Conservation (phyloP, 2,888 invertebrate genomes). For the Epinotia nisella region DNA sequence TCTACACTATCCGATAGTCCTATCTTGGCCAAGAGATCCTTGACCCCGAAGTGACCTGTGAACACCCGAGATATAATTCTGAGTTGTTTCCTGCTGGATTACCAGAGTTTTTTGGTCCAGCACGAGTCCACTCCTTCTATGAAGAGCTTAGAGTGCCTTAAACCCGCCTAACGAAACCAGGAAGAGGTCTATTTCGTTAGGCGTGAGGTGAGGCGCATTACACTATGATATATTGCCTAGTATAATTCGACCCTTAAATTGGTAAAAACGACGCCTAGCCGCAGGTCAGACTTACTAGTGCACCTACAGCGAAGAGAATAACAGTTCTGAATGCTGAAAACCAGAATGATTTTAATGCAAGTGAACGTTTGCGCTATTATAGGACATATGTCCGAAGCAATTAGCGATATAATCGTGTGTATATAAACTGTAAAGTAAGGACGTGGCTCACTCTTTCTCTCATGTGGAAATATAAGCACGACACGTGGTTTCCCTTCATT, state of each 20-base stretch:
- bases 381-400: not conserved
- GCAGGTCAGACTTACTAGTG: not conserved
- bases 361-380: not conserved
- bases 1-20: no score
- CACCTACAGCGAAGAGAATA: not conserved
- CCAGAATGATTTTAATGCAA: not conserved
- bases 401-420: not conserved
- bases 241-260: not conserved
- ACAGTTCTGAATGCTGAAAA: not conserved
- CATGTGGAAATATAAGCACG: not conserved
- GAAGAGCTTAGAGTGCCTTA: no score
- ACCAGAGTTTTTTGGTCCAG: no score
- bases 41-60: no score
- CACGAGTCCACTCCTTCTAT: no score
- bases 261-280: not conserved
- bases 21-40: no score
- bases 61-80: no score
- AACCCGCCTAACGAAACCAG: no score
- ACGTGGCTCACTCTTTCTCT: not conserved
- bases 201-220: no score
- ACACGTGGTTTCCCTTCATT: slow-evolving; percentile 20
- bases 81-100: no score
- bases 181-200: no score
- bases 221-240: not conserved
- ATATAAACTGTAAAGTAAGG: no score